Evolutionary conservation across 2,888 invertebrate species (phyloP), one percentile per base, ranked within the genome.

Genomic region (Rhagonycha lutea): DNA sequence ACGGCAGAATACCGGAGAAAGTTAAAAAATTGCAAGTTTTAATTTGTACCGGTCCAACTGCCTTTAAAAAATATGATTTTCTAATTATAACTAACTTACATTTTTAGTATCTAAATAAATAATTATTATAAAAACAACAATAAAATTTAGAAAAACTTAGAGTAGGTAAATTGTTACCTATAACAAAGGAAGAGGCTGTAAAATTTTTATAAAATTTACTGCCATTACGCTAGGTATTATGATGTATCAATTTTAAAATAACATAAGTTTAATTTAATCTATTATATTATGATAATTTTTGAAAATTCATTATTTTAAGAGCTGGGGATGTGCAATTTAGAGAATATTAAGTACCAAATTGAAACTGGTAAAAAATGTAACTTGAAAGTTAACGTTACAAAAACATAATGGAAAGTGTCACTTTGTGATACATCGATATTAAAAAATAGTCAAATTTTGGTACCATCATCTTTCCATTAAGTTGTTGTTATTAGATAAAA

Each of bases 301-400:
- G 7, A 47, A 47, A 47, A 47, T 68, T 62, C 62, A 67, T 68
- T 68, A 28, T 68, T 68, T 18, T 32, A 26, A 23, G 74, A 71
- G 76, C 76, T 70, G 76, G 76, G 76, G 76, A 61, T 74, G 76
- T 77, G 76, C 76, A 77, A 77, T 77, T 61, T 76, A 74, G 76
- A 32, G 62, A 47, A 72, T 65, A 65, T 65, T 65, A 24, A 24
- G 63, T 65, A 26, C 63, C 63, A 65, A 24, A 24, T 65, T 65
- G 3, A 26, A 65, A 47, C n/a, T 26, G 26, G 26, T 24, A 61
- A 5, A n/a, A 65, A 24, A 24, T 10, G 24, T 65, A 18, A 47
- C 47, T 47, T 47, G 1, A 29, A 7, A 26, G 29, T 29, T 29
- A 29, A 29, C 29, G 32, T 11, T 11, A 32, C 32, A 32, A 47